Base-by-base conservation (phyloP, 2,888 invertebrate genomes). In the Bombyx huttoni region DNA sequence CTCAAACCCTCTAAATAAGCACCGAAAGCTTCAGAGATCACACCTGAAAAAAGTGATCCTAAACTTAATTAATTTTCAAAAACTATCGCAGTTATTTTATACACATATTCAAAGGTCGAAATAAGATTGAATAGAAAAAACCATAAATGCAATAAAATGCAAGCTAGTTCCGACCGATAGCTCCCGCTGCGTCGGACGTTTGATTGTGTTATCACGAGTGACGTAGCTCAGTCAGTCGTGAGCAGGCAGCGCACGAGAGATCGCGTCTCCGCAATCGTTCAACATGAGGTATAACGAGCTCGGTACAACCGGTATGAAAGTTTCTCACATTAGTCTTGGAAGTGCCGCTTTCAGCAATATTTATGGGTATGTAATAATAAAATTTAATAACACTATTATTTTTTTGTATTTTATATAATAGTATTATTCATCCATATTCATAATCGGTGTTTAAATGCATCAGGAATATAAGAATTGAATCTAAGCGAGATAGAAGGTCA, bases 261-360 rank as follows among this genome's bases (percentile, higher is more conserved):
- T 34, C 14, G 10, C 34, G 50, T 51, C 34, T 46, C 47, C 46
- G 47, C 13, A 46, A 34, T n/a, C 34, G 14, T 13, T 48, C 13
- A 53, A 13, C 50, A 96, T 97, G 94, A 90, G 90, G 67, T 97
- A 95, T 72, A 91, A 90, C 53, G 64, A 79, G 49, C 89, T 97
- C 12, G 97, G 95, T 0, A 90, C 89, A 55, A 97, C 97, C 0
- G 93, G 91, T 46, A 73, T 96, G 58, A 73, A 89, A 54, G 86
- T 96, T 34, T 96, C 95, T 2, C 90, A 91, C 66, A 67, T 96
- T 48, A 91, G 94, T 40, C 78, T 95, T 46, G 96, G 96, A n/a
- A 92, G 94, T 49, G 95, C 92, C 10, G 90, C 93, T 3, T 91
- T 96, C 56, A 93, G 93, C 61, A 88, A 90, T 56, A 89, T 92